A percentile compares a stretch with the other conserved stretches of the same genome.
These are phyloP conservation scores for Autographa pulchrina DNA, from an alignment of 2,888 invertebrate genomes.

Conservation along the genomic window DNA sequence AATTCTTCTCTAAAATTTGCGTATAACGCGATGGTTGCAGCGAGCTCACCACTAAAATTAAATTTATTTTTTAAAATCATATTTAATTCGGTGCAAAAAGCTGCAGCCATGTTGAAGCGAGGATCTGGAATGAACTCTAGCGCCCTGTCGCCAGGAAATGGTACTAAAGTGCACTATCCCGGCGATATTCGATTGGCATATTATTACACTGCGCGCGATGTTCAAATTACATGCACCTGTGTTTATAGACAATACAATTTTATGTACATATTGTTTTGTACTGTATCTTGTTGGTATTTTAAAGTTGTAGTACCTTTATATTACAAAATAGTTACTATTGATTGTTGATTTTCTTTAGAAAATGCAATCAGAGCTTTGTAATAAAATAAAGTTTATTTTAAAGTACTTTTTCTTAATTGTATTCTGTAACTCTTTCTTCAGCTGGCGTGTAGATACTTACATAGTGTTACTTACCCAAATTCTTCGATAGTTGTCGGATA, in stretches of 20 bases:
- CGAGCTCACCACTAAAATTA: not conserved
- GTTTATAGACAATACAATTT: not conserved
- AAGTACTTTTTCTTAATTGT: too few species aligned
- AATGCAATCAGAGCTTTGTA: too few species aligned
- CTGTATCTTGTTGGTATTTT: too few species aligned
- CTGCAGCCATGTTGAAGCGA: conserved; percentile 5
- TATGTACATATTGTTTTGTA: not conserved
- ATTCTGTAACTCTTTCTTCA: too few species aligned
- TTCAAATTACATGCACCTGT: conserved; percentile 1
- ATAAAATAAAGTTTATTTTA: too few species aligned
- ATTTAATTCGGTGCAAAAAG: not conserved
- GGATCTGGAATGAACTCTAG: not conserved
- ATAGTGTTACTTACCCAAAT: too few species aligned
- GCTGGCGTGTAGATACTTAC: too few species aligned
- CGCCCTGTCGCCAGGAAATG: conserved; percentile 7
- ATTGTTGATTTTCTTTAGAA: too few species aligned
- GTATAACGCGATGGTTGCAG: not conserved
- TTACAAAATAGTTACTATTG: too few species aligned
- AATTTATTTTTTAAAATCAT: not conserved
- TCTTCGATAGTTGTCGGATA: too few species aligned
- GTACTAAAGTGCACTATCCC: conserved; percentile 5
- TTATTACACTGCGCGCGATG: not conserved
- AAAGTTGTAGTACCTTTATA: too few species aligned
- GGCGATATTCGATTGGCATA: conserved; percentile 10
- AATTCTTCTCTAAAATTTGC: conserved; percentile 1